Evolutionary conservation across 2,113 vertebrate genomes (phyloP), one percentile per base, ranked within the genome.

Genomic region (Paramormyrops kingsleyae): DNA sequence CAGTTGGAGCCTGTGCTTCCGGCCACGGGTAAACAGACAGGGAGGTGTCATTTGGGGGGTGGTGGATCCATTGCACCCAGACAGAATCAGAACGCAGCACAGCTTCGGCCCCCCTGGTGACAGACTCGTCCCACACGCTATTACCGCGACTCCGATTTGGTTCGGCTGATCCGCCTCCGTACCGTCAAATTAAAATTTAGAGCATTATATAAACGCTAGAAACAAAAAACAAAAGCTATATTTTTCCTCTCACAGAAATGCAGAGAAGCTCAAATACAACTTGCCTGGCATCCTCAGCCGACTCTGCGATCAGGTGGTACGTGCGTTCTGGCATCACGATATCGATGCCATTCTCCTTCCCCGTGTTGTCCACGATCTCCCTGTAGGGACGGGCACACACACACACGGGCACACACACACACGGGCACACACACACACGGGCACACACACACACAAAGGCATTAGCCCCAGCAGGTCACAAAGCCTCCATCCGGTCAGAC

Each of bases 231-330:
- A 21, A 87, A 39, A 5, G 12, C 12, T 47, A 13, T 3, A 1
- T 83, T 83, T 86, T 39, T 59, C 53, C 53, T 5, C 39, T 35
- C 0, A 2, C 52, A 62, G 27, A 88, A 9, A 59, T 56, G n/a
- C 44, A 42, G 27, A 87, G 52, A 59, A 31, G 31, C 17, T 19
- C 9, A 56, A 42, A 59, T 39, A 27, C 62, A 70, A 90, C 93
- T 91, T 92, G 97, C 99, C 99, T 99, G 93, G 98, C 98, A 12
- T 99, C 99, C 91, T 99, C 99, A 0, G 99, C 97, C 5, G 97
- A 97, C 89, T 99, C 99, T 0, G 98, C 98, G n/a, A 99, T 98
- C 92, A 99, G 96, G 56, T 99, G 98, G 93, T 97, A 99, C 1
- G 96, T 99, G 89, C 98, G 95, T 7, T 98, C 98, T 0, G 94